phyloP scores from a whole-genome alignment of 1,140 invertebrate genomes.

The Hycleus phaleratus region DNA sequence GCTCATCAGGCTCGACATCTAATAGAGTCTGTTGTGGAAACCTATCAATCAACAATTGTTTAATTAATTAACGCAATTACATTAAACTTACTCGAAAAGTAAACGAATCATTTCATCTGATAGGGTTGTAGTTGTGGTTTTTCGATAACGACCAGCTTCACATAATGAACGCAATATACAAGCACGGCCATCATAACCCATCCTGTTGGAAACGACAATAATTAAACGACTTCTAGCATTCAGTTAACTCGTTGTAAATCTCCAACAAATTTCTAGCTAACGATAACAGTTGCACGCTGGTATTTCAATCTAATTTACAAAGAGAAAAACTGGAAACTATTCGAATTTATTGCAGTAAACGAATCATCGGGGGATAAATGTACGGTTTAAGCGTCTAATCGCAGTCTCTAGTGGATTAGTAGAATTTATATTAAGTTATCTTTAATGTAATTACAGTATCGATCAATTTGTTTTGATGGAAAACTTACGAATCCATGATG shows the following conservation, averaged over 20 bases:
- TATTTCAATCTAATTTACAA: not conserved
- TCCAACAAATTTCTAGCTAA: no score
- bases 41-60: constrained; percentile 15
- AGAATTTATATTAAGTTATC: no score
- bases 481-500: constrained; percentile 59
- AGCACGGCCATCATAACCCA: constrained; percentile 56
- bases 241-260: no score
- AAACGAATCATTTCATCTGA: constrained; percentile 64
- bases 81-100: constrained; percentile 55
- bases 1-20: constrained; percentile 56
- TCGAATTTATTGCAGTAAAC: no score
- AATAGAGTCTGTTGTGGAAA: constrained; percentile 55
- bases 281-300: constrained; percentile 14
- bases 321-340: no score
- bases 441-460: no score
- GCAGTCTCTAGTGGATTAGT: no score
- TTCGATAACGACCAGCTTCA: constrained; percentile 50
- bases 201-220: constrained; percentile 20
- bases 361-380: no score
- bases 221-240: no score
- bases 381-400: no score
- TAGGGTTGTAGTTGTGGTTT: constrained; percentile 47
- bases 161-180: constrained; percentile 69
- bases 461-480: no score
- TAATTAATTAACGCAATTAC: not conserved